Evolutionary conservation across 2,797 vertebrate species (phyloP), one percentile per base, ranked within the genome.

Genomic region (Sebastes kiyomatsui): DNA sequence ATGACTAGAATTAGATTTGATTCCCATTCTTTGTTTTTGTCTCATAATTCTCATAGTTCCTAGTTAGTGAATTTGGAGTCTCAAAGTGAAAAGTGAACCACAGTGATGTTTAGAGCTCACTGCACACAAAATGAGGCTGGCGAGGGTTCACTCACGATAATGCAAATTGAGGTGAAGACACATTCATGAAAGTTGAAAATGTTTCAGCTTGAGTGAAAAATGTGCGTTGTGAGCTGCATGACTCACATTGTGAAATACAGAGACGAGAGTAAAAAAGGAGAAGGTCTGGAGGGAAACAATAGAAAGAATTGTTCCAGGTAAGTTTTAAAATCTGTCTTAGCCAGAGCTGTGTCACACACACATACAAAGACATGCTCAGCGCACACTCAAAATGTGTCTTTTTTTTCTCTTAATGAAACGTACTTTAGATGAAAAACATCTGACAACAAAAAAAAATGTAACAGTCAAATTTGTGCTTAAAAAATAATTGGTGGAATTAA

Each of bases 141-240:
- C 1, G 1, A 56, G 18, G 70, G 56, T 73, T 72, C 33, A 27
- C 18, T 61, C 25, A 9, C 56, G n/a, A 18, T 67, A 33, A 72
- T 62, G 68, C 46, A 33, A 55, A 67, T 42, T 58, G 22, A 67
- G 61, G 5, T 72, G 61, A 81, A 65, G 32, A 62, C 22, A 68
- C 35, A 25, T 69, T 69, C 13, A 23, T 1, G 8, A 12, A 25
- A 20, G 60, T 7, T 65, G 25, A 69, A 54, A 22, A 52, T 52
- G 52, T 22, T 54, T 22, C 4, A 54, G 49, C 5, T 1, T 27
- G 22, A 7, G 55, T 25, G 14, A 23, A 67, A 67, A 77, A 42
- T 52, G 7, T 38, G 8, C 49, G 49, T 38, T 66, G 11, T 23
- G 42, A 60, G 16, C 27, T 55, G 61, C 8, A 13, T 60, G 74